Conservation (phyloP, 92 coral and sea anemone genomes). For the Parazoanthus swiftii region DNA sequence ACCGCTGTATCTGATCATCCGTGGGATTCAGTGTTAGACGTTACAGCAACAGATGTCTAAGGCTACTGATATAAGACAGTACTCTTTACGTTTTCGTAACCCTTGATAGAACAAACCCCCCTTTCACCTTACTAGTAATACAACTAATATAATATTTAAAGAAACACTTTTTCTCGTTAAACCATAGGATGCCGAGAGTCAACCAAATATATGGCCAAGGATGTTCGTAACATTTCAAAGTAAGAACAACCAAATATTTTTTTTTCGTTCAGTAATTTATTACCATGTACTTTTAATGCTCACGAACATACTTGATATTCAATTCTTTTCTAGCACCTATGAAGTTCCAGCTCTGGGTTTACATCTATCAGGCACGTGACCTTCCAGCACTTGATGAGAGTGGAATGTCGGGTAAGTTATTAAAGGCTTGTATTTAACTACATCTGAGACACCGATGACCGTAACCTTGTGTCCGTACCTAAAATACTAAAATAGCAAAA, state of each 20-base stretch:
- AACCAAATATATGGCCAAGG: conserved; percentile 62
- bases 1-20: no score
- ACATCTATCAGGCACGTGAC: conserved; percentile 96
- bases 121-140: no score
- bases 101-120: no score
- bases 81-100: no score
- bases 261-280: background rate
- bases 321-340: conserved; percentile 64
- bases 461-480: no score
- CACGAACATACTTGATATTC: background rate
- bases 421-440: no score
- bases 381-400: conserved; percentile 83
- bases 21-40: no score
- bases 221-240: conserved; percentile 92
- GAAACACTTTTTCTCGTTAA: background rate
- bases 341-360: conserved; percentile 87
- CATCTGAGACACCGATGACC: no score
- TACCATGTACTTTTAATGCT: background rate
- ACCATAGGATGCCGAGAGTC: conserved; percentile 40
- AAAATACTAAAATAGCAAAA: no score
- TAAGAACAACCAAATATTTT: conserved; percentile 44
- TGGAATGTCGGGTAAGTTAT: conserved; percentile 82
- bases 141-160: no score
- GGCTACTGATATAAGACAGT: no score
- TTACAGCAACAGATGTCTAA: no score